A percentile compares a stretch with the other conserved stretches of the same genome.
Evolutionary conservation across 2,888 invertebrate genomes (phyloP).

Genomic region (Dicranocentrus wangi): DNA sequence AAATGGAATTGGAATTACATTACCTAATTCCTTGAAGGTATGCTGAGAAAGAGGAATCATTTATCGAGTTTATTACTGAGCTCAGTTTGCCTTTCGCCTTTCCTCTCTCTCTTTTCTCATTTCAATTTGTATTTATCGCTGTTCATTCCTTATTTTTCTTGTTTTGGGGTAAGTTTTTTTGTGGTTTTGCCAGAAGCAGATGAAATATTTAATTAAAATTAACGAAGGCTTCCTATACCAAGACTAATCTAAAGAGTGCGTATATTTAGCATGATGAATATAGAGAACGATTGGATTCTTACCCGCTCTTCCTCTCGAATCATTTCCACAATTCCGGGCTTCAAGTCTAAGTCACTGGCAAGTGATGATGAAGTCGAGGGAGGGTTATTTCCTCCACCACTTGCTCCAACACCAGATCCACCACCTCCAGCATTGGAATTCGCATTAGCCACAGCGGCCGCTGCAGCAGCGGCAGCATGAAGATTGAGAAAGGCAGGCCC

Average conservation of each 20-base stretch:
- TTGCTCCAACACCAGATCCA: conserved; percentile 42
- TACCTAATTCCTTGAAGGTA: conserved; percentile 13
- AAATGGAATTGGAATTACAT: too few species aligned
- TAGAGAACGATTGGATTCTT: conserved; percentile 76
- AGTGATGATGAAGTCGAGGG: conserved; percentile 64
- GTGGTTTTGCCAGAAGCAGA: conserved; percentile 51
- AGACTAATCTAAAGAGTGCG: too few species aligned
- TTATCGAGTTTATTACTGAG: conserved; percentile 35
- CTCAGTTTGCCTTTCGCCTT: conserved; percentile 13
- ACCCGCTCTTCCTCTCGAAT: conserved; percentile 97
- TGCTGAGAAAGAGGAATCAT: conserved; percentile 16
- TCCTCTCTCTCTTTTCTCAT: conserved; percentile 27
- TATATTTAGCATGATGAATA: conserved; percentile 7
- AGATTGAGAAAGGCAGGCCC: conserved; percentile 69
- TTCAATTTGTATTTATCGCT: conserved; percentile 46
- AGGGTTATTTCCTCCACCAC: conserved; percentile 44
- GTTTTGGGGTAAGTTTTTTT: not conserved
- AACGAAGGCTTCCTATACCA: too few species aligned
- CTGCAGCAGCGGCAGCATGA: conserved; percentile 69
- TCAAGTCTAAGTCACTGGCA: conserved; percentile 89
- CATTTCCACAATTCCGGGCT: conserved; percentile 96
- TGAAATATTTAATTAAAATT: conserved; percentile 61
- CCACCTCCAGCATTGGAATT: conserved; percentile 42
- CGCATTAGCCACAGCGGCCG: conserved; percentile 66
- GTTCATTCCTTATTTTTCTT: conserved; percentile 16